Conservation (phyloP, 2,888 invertebrate species). For the Molorchus minor region DNA sequence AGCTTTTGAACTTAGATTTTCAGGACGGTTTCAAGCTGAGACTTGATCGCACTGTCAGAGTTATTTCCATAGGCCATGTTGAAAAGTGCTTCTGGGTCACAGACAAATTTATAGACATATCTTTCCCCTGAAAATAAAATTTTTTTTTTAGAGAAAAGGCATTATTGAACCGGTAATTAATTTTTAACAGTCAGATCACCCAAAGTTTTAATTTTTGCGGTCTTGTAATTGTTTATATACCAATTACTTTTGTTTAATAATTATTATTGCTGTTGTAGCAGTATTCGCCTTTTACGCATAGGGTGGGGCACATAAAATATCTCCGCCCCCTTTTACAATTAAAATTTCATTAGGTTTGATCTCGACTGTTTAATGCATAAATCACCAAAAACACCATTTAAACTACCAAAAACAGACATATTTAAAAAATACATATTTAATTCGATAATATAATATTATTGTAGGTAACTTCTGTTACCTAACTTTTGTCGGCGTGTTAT, state of each 20-base stretch:
- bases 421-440: too few species aligned
- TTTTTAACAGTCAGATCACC: background rate
- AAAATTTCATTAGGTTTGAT: background rate
- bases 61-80: conserved; percentile 76
- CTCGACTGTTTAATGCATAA: too few species aligned
- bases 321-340: background rate
- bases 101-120: conserved; percentile 97
- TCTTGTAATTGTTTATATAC: background rate
- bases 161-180: background rate
- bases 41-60: conserved; percentile 45
- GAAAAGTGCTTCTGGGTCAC: conserved; percentile 91
- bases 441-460: too few species aligned
- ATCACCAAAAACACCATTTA: too few species aligned
- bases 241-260: background rate
- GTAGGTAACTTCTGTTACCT: too few species aligned
- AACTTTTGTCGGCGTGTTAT: too few species aligned
- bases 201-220: background rate
- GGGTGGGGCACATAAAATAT: too few species aligned
- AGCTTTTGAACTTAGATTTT: conserved; percentile 56
- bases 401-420: too few species aligned
- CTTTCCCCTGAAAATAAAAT: conserved; percentile 75
- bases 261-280: background rate
- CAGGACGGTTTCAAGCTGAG: conserved; percentile 49
- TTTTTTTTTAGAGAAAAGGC: background rate
- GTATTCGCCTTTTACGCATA: background rate